phyloP scores from a whole-genome alignment of 2,113 vertebrate species.

The Microtus richardsoni region DNA sequence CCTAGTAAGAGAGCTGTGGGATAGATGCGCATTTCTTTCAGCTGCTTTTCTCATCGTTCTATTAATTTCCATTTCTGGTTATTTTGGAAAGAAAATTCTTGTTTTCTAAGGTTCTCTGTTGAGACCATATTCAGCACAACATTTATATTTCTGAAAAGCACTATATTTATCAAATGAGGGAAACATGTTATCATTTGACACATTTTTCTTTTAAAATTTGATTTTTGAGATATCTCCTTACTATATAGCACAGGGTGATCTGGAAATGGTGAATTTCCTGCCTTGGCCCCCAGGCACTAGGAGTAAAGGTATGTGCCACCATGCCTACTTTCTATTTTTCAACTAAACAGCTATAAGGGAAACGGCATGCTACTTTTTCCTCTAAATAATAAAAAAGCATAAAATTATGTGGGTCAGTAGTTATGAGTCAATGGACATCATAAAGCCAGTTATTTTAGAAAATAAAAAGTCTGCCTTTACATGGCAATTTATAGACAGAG shows the following conservation, averaged over 20 bases:
- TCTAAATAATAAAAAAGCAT: neutral
- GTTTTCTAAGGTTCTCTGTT: neutral
- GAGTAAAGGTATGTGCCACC: neutral
- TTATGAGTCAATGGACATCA: neutral
- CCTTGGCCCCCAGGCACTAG: neutral
- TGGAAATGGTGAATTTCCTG: neutral
- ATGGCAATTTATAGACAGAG: neutral
- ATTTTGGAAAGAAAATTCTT: neutral
- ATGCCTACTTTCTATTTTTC: neutral
- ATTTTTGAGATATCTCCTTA: neutral
- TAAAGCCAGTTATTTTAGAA: conserved; percentile 15
- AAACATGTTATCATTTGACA: conserved; percentile 6
- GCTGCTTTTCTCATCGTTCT: neutral
- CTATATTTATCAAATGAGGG: neutral
- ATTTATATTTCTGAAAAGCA: neutral
- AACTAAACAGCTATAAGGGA: neutral
- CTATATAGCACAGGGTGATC: no score
- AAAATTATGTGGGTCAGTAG: neutral
- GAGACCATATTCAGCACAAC: neutral
- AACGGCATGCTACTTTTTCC: neutral
- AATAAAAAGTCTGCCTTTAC: neutral
- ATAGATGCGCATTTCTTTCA: neutral
- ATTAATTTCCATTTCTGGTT: neutral
- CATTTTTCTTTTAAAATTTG: neutral
- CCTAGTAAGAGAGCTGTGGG: neutral